Evolutionary conservation across 2,888 invertebrate species (phyloP).

Genomic region (Diadegma fenestrale): DNA sequence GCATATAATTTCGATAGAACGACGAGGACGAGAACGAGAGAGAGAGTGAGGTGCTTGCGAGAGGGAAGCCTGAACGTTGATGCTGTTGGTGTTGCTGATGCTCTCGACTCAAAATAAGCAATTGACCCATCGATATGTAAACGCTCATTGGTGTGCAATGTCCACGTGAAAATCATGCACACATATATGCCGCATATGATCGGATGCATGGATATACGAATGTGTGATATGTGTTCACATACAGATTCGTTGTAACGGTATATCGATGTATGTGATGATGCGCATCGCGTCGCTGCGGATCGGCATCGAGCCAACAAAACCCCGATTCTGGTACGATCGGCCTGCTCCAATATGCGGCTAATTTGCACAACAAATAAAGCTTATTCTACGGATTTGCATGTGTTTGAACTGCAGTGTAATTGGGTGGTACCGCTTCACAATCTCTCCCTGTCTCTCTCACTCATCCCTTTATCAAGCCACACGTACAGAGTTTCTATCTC

Average conservation of each 20-base stretch:
- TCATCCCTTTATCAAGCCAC: slow-evolving; percentile 28
- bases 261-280: slow-evolving; percentile 1
- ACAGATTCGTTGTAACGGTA: not conserved
- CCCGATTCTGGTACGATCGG: slow-evolving; percentile 79
- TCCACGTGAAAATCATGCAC: slow-evolving; percentile 41
- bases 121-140: slow-evolving; percentile 78
- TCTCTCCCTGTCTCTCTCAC: slow-evolving; percentile 44
- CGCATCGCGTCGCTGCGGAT: slow-evolving; percentile 67
- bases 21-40: slow-evolving; percentile 50
- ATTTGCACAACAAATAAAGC: slow-evolving; percentile 85
- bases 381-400: slow-evolving; percentile 85
- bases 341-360: slow-evolving; percentile 84
- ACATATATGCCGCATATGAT: slow-evolving; percentile 11
- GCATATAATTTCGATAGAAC: slow-evolving; percentile 46
- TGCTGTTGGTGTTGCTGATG: slow-evolving; percentile 58
- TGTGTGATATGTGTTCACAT: slow-evolving; percentile 1
- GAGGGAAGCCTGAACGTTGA: slow-evolving; percentile 45
- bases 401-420: slow-evolving; percentile 85
- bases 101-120: slow-evolving; percentile 81
- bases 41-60: slow-evolving; percentile 45
- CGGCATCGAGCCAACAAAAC: slow-evolving; percentile 80
- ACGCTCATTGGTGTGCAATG: slow-evolving; percentile 62
- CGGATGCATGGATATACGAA: slow-evolving; percentile 3
- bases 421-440: slow-evolving; percentile 81
- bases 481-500: slow-evolving; percentile 56